Percentiles rank a stretch among this genome's conserved stretches.
These are phyloP conservation scores for Neomonachus schauinslandi DNA, from an alignment of 2,113 vertebrate genomes.

Conservation along the genomic window DNA sequence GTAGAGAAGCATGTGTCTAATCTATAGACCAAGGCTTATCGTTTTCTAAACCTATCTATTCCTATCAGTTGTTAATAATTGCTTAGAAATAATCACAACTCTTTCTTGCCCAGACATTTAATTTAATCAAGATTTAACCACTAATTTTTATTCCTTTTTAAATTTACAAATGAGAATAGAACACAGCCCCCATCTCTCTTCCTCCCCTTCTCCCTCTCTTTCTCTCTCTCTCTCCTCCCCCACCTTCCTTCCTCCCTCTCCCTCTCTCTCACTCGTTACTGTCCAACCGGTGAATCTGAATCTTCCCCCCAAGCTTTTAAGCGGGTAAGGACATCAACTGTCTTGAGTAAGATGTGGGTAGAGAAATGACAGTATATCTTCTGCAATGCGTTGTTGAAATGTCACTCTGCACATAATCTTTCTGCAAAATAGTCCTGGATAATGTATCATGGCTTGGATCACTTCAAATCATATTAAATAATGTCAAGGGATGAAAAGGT, in stretches of 20 bases:
- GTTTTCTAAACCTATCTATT: slow-evolving; percentile 45
- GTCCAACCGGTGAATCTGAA: fast-evolving
- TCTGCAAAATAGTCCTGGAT: not conserved
- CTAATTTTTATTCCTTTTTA: not conserved
- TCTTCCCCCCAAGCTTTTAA: fast-evolving
- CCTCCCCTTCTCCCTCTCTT: fast-evolving
- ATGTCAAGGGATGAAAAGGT: not conserved
- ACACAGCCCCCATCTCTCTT: fast-evolving
- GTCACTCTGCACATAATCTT: not conserved
- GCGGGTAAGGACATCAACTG: not conserved
- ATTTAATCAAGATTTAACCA: slow-evolving; percentile 29
- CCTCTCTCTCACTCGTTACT: fast-evolving
- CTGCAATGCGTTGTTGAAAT: not conserved
- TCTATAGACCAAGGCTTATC: slow-evolving; percentile 51
- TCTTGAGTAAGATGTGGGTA: not conserved
- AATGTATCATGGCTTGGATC: not conserved
- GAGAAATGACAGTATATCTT: not conserved
- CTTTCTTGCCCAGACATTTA: slow-evolving; percentile 54
- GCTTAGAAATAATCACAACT: slow-evolving; percentile 54
- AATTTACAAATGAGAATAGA: not conserved
- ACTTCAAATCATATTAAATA: not conserved
- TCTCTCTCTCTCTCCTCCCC: fast-evolving
- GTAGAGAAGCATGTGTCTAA: slow-evolving; percentile 73
- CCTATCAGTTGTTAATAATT: slow-evolving; percentile 17
- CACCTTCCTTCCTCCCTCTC: not conserved